Conservation (phyloP, 2,113 vertebrate genomes). For the Engystomops pustulosus region DNA sequence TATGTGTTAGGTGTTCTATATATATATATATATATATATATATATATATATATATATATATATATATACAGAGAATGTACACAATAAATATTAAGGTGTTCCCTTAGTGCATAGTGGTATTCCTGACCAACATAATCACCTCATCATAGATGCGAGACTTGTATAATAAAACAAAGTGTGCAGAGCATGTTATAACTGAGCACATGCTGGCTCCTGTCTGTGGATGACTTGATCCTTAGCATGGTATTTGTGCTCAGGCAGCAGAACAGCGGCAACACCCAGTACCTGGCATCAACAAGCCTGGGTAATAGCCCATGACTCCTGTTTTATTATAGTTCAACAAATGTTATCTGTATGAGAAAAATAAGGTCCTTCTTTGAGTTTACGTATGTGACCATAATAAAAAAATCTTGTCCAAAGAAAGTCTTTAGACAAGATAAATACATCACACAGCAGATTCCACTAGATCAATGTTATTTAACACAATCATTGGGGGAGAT, state of each 20-base stretch:
- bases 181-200: conserved; percentile 23
- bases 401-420: no score
- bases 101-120: not conserved
- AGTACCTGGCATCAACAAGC: conserved; percentile 46
- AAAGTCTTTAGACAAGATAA: no score
- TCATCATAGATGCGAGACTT: conserved; percentile 10
- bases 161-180: not conserved
- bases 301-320: conserved; percentile 25
- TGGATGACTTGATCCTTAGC: conserved; percentile 4
- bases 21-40: no score
- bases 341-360: not conserved
- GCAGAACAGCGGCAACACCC: conserved; percentile 37
- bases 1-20: no score
- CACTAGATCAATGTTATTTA: no score
- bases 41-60: no score
- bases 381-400: no score
- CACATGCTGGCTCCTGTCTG: conserved; percentile 46
- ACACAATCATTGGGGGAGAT: no score
- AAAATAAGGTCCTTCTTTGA: no score
- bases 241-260: conserved; percentile 40
- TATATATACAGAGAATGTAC: no score
- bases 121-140: not conserved
- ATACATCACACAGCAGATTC: no score
- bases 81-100: no score
- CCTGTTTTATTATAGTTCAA: not conserved